Evolutionary conservation across 2,113 vertebrate genomes (phyloP), one percentile per base, ranked within the genome.

Genomic region (Pollachius pollachius): DNA sequence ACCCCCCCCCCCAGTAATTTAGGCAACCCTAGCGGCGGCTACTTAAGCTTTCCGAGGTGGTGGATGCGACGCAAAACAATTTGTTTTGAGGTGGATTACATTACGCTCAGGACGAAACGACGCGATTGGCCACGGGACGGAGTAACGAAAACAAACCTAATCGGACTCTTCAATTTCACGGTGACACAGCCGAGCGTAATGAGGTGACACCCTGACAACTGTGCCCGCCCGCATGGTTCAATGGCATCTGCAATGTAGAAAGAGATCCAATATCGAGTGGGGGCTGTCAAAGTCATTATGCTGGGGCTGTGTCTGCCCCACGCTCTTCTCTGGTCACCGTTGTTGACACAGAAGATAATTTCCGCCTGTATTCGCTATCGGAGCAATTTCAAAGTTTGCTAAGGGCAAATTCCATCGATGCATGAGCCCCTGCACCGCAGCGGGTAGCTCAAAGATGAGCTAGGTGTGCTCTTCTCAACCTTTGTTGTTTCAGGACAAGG

Each of bases 141-240:
- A 72, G 73, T 57, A 66, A 73, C 77, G 18, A 78, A 84, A 85
- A 90, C 81, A 81, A 84, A 80, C 77, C 78, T 84, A 89, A 90
- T 90, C 85, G 74, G 83, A 84, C 78, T 76, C 78, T 81, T 87
- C 82, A 88, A 89, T 92, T 91, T 88, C 85, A 88, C 65, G 78
- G 81, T 84, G 85, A 88, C 85, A 88, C 84, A 79, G 76, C 62
- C 64, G 19, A 65, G 57, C 63, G 72, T 87, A 89, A 89, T 88
- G 79, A 89, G 84, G 80, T 83, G 81, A 58, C 83, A 71, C 64
- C 71, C 71, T 56, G 30, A 64, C 67, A 72, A 19, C 23, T 72
- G 30, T 70, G 64, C 70, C 69, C 2, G 1, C 58, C 37, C 62
- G 73, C 73, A 82, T 18, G 74, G 60, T 69, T 79, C 77, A 73